These are phyloP conservation scores for Brachypalpus laphriformis DNA, from an alignment of 2,888 invertebrate genomes.

Conservation along the genomic window DNA sequence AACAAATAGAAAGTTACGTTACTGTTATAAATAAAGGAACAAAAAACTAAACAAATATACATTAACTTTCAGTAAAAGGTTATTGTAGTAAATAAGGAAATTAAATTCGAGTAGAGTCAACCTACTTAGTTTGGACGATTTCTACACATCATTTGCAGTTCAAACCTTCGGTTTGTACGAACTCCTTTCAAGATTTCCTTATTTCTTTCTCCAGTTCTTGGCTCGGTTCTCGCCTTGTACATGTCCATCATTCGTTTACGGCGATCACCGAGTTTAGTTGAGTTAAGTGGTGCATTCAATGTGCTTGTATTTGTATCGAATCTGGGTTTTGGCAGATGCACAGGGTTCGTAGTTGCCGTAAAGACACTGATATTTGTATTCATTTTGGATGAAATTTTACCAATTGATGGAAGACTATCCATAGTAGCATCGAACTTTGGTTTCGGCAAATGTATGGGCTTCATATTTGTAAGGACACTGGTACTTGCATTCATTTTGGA, in stretches of 20 bases:
- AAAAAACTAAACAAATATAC: constrained; percentile 1
- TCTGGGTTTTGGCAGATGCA: constrained; percentile 5
- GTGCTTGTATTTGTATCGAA: constrained; percentile 5
- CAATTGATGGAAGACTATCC: not conserved
- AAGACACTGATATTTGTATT: not conserved
- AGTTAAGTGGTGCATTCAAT: not conserved
- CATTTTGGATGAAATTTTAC: constrained; percentile 26
- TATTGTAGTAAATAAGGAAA: not conserved
- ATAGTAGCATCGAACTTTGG: constrained; percentile 12
- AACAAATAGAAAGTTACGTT: not conserved
- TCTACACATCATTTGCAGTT: constrained; percentile 88
- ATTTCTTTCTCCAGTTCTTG: constrained; percentile 58
- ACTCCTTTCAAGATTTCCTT: constrained; percentile 85
- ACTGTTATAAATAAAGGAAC: constrained; percentile 1
- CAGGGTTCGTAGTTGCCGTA: not conserved
- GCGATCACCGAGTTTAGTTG: constrained; percentile 76
- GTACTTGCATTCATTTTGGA: constrained; percentile 9
- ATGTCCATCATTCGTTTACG: constrained; percentile 79
- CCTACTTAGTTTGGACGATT: constrained; percentile 77
- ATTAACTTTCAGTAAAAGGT: not conserved
- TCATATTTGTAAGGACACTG: not conserved
- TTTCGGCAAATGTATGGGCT: constrained; percentile 7
- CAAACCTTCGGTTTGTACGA: constrained; percentile 88
- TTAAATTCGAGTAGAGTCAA: not conserved
- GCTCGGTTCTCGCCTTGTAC: constrained; percentile 78